Conservation (phyloP, 2,888 invertebrate genomes). For the Cryptophagus acutangulus region DNA sequence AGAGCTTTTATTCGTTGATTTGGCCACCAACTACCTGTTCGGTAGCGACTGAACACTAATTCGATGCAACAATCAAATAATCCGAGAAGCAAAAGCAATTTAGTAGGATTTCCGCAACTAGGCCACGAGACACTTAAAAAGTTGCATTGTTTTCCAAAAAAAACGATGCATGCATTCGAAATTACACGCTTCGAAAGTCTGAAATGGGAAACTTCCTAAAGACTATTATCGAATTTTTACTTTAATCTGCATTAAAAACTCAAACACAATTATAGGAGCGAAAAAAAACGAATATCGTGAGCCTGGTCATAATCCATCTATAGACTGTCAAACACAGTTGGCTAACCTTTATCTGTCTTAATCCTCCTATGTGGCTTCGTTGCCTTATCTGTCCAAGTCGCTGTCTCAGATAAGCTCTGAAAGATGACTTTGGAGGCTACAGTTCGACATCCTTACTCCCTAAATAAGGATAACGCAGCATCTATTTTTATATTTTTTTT, state of each 20-base stretch:
- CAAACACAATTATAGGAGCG: neutral
- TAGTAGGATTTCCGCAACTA: constrained; percentile 25
- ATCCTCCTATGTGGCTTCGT: constrained; percentile 40
- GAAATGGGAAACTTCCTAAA: too few relatives aligned
- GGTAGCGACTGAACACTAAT: constrained; percentile 23
- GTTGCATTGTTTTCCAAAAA: constrained; percentile 7
- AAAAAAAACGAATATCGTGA: too few relatives aligned
- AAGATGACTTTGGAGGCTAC: constrained; percentile 39
- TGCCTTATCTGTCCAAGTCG: constrained; percentile 37
- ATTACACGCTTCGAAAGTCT: too few relatives aligned
- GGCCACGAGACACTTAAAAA: constrained; percentile 1
- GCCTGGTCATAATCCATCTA: constrained; percentile 40
- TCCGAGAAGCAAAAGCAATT: constrained; percentile 32
- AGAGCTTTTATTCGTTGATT: too few relatives aligned
- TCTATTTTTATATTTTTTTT: neutral
- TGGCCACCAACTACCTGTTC: constrained; percentile 2
- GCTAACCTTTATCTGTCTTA: constrained; percentile 45
- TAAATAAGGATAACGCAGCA: constrained; percentile 4
- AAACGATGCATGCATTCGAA: too few relatives aligned
- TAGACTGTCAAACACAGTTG: constrained; percentile 41
- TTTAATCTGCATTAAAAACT: too few relatives aligned
- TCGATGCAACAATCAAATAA: constrained; percentile 34
- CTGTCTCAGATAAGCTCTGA: constrained; percentile 39
- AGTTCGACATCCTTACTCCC: constrained; percentile 39
- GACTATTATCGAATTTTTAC: too few relatives aligned